These are phyloP conservation scores for Tetragonula clypearis DNA, from an alignment of 1,140 invertebrate species.

Conservation along the genomic window DNA sequence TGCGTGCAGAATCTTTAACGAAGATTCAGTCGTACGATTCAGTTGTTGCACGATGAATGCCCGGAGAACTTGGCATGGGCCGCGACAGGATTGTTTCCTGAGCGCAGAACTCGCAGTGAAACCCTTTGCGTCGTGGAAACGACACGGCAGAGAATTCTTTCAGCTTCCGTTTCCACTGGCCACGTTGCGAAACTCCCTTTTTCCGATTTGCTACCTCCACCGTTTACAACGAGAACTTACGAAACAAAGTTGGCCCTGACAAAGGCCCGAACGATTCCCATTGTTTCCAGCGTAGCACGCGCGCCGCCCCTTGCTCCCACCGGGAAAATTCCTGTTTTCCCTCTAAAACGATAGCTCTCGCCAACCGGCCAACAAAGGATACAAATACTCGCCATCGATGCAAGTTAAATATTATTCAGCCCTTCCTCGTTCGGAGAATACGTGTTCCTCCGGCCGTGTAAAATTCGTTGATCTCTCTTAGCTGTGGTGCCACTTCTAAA, in stretches of 20 bases:
- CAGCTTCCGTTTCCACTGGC: constrained; percentile 7
- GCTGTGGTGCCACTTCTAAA: too few relatives aligned
- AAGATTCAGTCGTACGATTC: not conserved
- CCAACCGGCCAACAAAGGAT: not conserved
- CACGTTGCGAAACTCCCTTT: constrained; percentile 35
- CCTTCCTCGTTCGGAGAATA: not conserved
- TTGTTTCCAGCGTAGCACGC: constrained; percentile 48
- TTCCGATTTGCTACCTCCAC: constrained; percentile 16
- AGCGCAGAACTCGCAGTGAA: constrained; percentile 15
- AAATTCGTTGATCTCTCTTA: not conserved
- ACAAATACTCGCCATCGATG: not conserved
- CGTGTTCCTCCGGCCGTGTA: not conserved
- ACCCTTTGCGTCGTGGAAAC: constrained; percentile 23
- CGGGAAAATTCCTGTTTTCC: constrained; percentile 21
- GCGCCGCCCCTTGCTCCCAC: not conserved
- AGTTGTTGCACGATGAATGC: too few relatives aligned
- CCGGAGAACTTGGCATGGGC: not conserved
- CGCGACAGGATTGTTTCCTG: not conserved
- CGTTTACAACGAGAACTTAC: constrained; percentile 40
- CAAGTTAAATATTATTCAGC: constrained; percentile 8
- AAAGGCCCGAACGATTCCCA: constrained; percentile 53
- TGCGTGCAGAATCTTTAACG: not conserved
- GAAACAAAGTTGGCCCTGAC: constrained; percentile 58
- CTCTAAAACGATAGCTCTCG: not conserved
- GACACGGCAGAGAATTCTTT: constrained; percentile 35